Evolutionary conservation across 2,113 vertebrate species (phyloP).

Genomic region (Triplophysa tibetana): DNA sequence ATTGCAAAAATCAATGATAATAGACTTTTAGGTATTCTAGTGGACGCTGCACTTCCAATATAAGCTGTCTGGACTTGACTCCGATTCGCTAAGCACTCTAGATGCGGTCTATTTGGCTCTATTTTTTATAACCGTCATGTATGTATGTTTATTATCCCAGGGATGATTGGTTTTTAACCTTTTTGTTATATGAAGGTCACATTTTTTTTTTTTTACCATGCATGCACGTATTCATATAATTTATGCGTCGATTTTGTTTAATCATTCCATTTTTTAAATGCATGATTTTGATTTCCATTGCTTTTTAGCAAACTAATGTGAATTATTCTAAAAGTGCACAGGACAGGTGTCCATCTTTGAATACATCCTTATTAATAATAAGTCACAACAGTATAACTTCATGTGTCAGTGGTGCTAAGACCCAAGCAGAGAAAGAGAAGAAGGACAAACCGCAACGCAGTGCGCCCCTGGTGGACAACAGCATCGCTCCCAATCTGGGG

Average conservation of each 20-base stretch:
- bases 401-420: slow-evolving; percentile 58
- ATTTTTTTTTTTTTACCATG: too few species aligned
- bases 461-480: slow-evolving; percentile 81
- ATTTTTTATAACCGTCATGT: too few species aligned
- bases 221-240: too few species aligned
- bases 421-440: slow-evolving; percentile 74
- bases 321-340: too few species aligned
- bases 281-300: too few species aligned
- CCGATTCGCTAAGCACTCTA: background rate
- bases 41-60: background rate
- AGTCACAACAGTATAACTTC: background rate
- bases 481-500: slow-evolving; percentile 87
- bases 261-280: too few species aligned
- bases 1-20: background rate
- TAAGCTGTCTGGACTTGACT: background rate
- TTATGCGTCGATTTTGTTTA: too few species aligned
- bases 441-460: slow-evolving; percentile 70
- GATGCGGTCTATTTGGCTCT: background rate
- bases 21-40: slow-evolving; percentile 4
- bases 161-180: too few species aligned
- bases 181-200: background rate
- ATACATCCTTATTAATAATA: background rate
- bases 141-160: too few species aligned
- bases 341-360: too few species aligned
- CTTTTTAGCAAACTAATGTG: too few species aligned